A percentile compares a stretch with the other conserved stretches of the same genome.
phyloP scores from a whole-genome alignment of 2,888 invertebrate species.

The Tortrix viridana region DNA sequence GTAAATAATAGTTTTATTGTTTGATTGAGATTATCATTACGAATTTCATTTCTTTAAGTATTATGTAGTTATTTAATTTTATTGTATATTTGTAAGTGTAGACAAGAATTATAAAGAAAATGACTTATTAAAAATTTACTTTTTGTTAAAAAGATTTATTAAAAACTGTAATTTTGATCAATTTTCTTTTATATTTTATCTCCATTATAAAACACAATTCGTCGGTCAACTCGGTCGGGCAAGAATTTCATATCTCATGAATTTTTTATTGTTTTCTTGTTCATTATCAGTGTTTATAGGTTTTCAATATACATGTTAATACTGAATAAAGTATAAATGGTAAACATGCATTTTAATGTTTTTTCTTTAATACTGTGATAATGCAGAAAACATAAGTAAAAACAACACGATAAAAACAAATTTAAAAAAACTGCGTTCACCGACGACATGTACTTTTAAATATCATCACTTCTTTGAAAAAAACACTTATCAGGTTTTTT shows the following conservation, averaged over 20 bases:
- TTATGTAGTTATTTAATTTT: conserved; percentile 35
- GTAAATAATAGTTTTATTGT: conserved; percentile 34
- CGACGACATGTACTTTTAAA: no score
- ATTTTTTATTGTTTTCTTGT: no score
- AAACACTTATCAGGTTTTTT: no score
- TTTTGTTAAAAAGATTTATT: conserved; percentile 38
- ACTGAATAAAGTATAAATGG: no score
- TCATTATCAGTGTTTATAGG: neutral
- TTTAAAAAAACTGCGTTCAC: no score
- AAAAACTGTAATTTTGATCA: conserved; percentile 45
- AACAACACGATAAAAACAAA: no score
- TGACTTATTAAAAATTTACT: conserved; percentile 39
- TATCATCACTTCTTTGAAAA: no score
- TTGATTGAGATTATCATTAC: conserved; percentile 44
- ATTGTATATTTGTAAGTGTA: conserved; percentile 29
- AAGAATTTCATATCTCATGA: neutral
- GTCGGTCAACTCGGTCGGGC: neutral
- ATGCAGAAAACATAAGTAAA: no score
- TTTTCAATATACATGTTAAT: neutral
- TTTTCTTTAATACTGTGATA: no score
- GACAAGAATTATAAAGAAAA: conserved; percentile 14
- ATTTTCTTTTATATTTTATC: conserved; percentile 44
- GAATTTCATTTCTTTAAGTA: conserved; percentile 41
- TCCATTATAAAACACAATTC: conserved; percentile 8
- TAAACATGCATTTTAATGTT: no score